These are phyloP conservation scores for Amitus sp. DNA, from an alignment of 2,888 invertebrate genomes.

Conservation along the genomic window DNA sequence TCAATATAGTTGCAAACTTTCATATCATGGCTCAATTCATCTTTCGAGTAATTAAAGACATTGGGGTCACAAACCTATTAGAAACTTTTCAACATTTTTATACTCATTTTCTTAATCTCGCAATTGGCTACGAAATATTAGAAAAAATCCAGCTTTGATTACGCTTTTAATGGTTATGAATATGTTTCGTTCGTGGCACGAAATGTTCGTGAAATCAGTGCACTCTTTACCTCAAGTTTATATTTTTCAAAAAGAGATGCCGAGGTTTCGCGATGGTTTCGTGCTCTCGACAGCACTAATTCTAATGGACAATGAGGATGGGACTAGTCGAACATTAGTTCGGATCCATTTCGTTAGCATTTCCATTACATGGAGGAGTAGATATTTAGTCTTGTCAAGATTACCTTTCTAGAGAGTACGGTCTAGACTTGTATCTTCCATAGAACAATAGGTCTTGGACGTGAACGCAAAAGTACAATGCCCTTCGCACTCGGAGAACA, in stretches of 20 bases:
- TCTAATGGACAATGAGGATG: neutral
- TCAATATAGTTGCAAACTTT: too few relatives aligned
- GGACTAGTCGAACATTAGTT: too few relatives aligned
- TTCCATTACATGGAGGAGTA: slow-evolving; percentile 36
- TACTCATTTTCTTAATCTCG: neutral
- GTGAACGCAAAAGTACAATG: slow-evolving; percentile 1
- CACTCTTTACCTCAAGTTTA: too few relatives aligned
- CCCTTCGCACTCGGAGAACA: slow-evolving; percentile 1
- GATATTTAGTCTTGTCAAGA: slow-evolving; percentile 40
- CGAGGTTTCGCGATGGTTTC: neutral
- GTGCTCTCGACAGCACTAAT: neutral
- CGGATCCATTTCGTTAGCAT: too few relatives aligned
- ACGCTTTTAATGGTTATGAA: neutral
- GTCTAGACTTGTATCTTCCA: neutral
- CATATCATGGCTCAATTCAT: too few relatives aligned
- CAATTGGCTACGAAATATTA: neutral
- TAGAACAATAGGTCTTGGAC: slow-evolving; percentile 8
- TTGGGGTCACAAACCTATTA: too few relatives aligned
- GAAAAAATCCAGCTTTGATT: neutral
- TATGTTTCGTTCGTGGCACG: neutral
- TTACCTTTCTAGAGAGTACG: slow-evolving; percentile 10
- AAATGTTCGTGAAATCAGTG: too few relatives aligned
- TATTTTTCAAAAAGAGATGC: too few relatives aligned
- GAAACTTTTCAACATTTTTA: neutral
- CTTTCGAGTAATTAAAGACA: too few relatives aligned